Evolutionary conservation across 2,888 invertebrate genomes (phyloP).

Genomic region (Phengaris alcon): DNA sequence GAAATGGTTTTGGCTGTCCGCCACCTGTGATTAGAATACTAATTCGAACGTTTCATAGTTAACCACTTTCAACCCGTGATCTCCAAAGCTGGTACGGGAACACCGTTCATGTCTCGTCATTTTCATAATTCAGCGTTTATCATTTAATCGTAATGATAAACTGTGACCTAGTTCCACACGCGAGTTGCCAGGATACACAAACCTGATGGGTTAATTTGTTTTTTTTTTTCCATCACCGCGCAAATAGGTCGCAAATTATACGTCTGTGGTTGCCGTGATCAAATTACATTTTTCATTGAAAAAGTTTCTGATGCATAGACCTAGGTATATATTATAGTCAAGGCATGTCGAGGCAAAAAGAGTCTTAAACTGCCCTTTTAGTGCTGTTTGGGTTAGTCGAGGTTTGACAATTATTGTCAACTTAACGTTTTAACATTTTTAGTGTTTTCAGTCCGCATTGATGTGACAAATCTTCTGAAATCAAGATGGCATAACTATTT

Average conservation of each 20-base stretch:
- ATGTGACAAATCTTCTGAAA: no score
- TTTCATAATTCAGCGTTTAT: conserved; percentile 60
- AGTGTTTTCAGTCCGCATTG: no score
- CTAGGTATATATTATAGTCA: no score
- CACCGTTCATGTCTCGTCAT: conserved; percentile 33
- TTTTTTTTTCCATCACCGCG: conserved; percentile 27
- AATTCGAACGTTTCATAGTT: not conserved
- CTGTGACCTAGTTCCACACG: conserved; percentile 67
- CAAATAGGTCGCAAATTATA: conserved; percentile 12
- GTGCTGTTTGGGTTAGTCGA: no score
- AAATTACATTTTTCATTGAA: conserved; percentile 1
- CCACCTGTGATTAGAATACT: conserved; percentile 13
- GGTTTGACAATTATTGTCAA: no score
- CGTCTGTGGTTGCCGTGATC: not conserved
- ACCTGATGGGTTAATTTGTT: conserved; percentile 41
- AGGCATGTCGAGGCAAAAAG: no score
- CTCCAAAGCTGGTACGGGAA: not conserved
- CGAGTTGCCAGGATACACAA: conserved; percentile 48
- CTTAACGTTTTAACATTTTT: no score
- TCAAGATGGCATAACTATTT: no score
- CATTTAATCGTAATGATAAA: conserved; percentile 57
- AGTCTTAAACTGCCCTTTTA: no score
- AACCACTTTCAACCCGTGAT: conserved; percentile 8
- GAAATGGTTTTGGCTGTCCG: not conserved
- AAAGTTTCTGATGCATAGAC: not conserved